Conservation (phyloP, 1,140 invertebrate species). For the Aphelinus certus region DNA sequence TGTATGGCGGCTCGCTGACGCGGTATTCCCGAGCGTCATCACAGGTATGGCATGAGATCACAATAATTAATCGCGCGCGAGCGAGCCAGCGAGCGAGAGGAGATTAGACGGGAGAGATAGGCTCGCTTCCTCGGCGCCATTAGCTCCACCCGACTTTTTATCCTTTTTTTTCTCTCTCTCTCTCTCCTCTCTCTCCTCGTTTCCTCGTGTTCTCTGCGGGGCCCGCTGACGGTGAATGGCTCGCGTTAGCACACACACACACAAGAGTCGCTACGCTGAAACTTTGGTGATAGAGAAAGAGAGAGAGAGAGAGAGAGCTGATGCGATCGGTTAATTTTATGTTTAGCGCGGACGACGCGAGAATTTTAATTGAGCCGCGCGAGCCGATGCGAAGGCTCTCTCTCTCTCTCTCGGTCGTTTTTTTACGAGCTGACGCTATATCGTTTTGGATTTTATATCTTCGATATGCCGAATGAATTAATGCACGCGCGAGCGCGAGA, state of each 20-base stretch:
- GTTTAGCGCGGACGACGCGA: background rate
- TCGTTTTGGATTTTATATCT: too few relatives aligned
- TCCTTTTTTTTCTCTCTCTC: constrained; percentile 6
- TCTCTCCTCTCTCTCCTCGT: background rate
- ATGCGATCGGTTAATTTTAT: constrained; percentile 25
- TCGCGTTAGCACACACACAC: too few relatives aligned
- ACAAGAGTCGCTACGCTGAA: background rate
- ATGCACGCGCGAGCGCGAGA: too few relatives aligned
- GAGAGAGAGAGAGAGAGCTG: background rate
- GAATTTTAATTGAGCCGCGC: constrained; percentile 10
- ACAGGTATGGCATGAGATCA: background rate
- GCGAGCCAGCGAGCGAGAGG: background rate
- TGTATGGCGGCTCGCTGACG: too few relatives aligned
- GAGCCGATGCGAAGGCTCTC: too few relatives aligned
- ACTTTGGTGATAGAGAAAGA: constrained; percentile 1
- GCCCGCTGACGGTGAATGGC: too few relatives aligned
- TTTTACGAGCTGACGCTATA: too few relatives aligned
- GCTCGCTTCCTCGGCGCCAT: constrained; percentile 15
- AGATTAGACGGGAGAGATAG: constrained; percentile 29
- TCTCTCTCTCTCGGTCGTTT: too few relatives aligned
- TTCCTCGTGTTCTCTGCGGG: too few relatives aligned
- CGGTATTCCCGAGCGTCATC: too few relatives aligned
- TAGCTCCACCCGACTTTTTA: constrained; percentile 12
- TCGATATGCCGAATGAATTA: too few relatives aligned
- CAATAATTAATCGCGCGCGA: constrained; percentile 29